Base-by-base conservation (phyloP, 1,140 invertebrate species). In the Trigoniulus corallinus region DNA sequence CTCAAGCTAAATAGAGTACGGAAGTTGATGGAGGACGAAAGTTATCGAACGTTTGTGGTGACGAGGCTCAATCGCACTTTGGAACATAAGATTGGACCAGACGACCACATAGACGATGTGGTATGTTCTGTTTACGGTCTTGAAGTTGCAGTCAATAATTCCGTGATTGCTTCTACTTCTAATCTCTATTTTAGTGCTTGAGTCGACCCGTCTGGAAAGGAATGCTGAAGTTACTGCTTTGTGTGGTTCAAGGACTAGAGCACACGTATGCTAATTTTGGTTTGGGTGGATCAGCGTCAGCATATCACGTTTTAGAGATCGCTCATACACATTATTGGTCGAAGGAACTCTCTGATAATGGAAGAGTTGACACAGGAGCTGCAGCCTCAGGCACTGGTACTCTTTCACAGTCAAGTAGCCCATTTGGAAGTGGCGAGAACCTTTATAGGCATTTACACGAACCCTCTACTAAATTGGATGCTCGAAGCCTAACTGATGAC, bases 1-100 rank as follows among this genome's bases (percentile, higher is more conserved):
- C 70, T 98, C 20, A 95, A 97, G 67, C 66, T 94, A 3, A 93
- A 87, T 62, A 77, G 93, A 29, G 71, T 98, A 20, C 92, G 89
- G 61, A 94, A 95, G 63, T 68, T 99, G 3, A 94, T 99, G 88
- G 95, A 98, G 67, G 94, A 98, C 68, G 96, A 99, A 70, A 96
- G 86, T 49, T 95, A 98, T 71, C 74, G 96, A 26, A 95, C 93
- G 63, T 82, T 98, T 65, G 84, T 97, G 10, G 78, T 98, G 1
- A 88, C 84, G 46, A 91, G 95, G 62, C 71, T 99, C 7, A 98
- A 98, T 65, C 82, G 84, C 57, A 92, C 89, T 52, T 73, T 97
- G 20, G 91, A 93, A 59, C 80, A 80, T 56, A 96, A 94, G 69
- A 82, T 96, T 39, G 82, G 84, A 47, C 89, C 93, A 1, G 88